These are phyloP conservation scores for Taxidea taxus DNA, from an alignment of 2,113 vertebrate species.

Conservation along the genomic window DNA sequence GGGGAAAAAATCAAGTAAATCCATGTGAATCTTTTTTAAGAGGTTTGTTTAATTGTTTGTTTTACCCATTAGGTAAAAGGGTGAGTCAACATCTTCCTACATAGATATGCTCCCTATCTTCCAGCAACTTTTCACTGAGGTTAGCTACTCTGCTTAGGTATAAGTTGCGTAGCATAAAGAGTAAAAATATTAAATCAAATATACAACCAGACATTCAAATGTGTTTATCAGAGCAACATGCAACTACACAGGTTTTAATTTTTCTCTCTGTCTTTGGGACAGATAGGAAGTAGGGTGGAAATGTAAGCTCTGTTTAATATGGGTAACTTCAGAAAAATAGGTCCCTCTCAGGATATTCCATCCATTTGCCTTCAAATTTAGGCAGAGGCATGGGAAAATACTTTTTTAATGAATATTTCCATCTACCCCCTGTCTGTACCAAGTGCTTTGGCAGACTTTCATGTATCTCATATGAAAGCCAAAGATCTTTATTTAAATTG, in stretches of 20 bases:
- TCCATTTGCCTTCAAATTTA: background rate
- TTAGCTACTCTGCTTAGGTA: background rate
- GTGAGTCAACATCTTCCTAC: background rate
- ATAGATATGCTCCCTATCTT: background rate
- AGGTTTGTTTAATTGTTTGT: background rate
- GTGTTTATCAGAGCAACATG: background rate
- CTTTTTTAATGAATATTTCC: background rate
- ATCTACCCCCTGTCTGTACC: background rate
- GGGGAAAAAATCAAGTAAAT: background rate
- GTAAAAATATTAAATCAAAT: background rate
- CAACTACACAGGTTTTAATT: background rate
- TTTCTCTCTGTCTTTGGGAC: background rate
- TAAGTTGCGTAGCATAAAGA: background rate
- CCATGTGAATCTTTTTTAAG: background rate
- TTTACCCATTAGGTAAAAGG: background rate
- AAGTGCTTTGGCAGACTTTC: background rate
- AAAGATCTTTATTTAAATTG: slow-evolving; percentile 9
- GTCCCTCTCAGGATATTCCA: background rate
- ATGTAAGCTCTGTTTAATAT: background rate
- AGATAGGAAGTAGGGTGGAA: background rate
- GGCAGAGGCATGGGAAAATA: background rate
- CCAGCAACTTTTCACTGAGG: background rate
- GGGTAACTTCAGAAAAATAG: background rate
- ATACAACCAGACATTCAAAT: background rate
- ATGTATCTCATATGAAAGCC: background rate